Conservation (phyloP, 2,797 vertebrate genomes). For the Sebastolobus alascanus region DNA sequence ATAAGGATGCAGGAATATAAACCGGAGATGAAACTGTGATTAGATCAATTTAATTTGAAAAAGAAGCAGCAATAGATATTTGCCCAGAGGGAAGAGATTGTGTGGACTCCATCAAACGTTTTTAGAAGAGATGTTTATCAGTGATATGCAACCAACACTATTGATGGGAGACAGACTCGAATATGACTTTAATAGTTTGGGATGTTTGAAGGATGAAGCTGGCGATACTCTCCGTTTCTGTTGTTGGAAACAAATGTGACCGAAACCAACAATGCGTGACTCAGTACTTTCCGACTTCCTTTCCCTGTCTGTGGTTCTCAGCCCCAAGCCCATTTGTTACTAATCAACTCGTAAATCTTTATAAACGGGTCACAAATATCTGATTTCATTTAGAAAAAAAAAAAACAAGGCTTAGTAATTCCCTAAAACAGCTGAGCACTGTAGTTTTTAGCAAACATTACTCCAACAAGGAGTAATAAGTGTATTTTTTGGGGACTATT, state of each 20-base stretch:
- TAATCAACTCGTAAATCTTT: neutral
- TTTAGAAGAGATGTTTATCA: neutral
- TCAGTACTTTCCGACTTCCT: neutral
- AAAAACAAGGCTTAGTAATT: neutral
- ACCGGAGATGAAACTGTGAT: slow-evolving; percentile 8
- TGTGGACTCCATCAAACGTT: neutral
- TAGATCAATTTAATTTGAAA: slow-evolving; percentile 6
- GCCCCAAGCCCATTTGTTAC: neutral
- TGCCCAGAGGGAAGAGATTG: slow-evolving; percentile 9
- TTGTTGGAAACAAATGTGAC: neutral
- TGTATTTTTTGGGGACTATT: neutral
- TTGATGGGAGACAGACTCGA: neutral
- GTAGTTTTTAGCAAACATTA: neutral
- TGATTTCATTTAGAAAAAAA: neutral
- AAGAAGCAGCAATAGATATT: slow-evolving; percentile 10
- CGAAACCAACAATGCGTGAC: neutral
- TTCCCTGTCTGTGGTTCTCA: neutral
- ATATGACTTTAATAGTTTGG: neutral
- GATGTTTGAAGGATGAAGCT: neutral
- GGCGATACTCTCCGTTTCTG: neutral
- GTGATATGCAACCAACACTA: neutral
- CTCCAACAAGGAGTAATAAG: neutral
- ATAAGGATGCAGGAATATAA: slow-evolving; percentile 2
- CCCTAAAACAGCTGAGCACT: neutral
- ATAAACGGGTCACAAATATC: neutral